A percentile compares a stretch with the other conserved stretches of the same genome.
phyloP scores from a whole-genome alignment of 1,140 invertebrate species.

The Drosophila varians region DNA sequence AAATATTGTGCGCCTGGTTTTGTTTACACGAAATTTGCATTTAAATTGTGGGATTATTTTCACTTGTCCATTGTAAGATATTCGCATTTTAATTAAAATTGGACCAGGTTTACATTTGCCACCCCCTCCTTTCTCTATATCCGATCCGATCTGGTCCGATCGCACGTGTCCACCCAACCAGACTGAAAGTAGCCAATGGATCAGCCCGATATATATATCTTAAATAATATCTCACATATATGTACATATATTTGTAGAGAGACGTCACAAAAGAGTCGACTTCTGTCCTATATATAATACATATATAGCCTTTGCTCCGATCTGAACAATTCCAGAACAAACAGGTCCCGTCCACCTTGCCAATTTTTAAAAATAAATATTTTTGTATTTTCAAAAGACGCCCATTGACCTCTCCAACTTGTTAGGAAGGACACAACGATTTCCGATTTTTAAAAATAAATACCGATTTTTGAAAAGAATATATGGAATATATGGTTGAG shows the following conservation, averaged over 20 bases:
- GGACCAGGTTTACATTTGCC: conserved; percentile 5
- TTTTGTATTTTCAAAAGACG: background rate
- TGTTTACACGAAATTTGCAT: conserved; percentile 61
- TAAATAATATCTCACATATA: background rate
- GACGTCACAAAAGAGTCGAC: background rate
- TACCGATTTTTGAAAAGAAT: background rate
- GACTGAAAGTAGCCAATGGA: conserved; percentile 1
- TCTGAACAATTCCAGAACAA: conserved; percentile 31
- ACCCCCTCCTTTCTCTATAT: background rate
- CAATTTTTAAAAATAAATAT: background rate
- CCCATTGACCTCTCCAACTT: conserved; percentile 17
- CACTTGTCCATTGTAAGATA: conserved; percentile 20
- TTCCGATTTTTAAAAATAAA: conserved; percentile 13
- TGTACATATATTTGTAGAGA: too few species aligned
- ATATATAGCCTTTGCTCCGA: conserved; percentile 3
- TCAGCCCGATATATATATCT: conserved; percentile 8
- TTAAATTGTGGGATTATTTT: conserved; percentile 65
- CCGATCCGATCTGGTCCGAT: background rate
- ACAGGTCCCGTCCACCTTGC: conserved; percentile 31
- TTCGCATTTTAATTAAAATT: conserved; percentile 43
- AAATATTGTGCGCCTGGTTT: conserved; percentile 47
- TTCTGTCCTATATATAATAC: too few species aligned
- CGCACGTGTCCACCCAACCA: background rate
- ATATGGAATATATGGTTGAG: background rate
- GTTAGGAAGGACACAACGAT: conserved; percentile 19